Base-by-base conservation (phyloP, 2,888 invertebrate genomes). In the Sphaerophoria rueppellii region DNA sequence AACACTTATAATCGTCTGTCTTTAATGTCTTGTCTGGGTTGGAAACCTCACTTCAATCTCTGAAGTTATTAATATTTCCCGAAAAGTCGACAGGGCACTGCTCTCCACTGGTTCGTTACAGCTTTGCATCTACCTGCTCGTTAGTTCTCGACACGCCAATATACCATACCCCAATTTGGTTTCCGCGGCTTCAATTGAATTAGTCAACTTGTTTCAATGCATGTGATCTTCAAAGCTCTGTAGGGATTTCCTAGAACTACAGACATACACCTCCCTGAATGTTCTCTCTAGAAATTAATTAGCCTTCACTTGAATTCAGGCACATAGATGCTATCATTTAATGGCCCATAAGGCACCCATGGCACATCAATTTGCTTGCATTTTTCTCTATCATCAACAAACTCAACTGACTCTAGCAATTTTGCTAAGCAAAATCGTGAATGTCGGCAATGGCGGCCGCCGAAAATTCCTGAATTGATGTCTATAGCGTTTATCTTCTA, bases 221-320 rank as follows among this genome's bases (percentile, higher is more conserved):
- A 24, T 35, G 37, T 50, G 24, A 43, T 76, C 70, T 63, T 69
- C 34, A 46, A n/a, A n/a, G 32, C 12, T 63, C 67, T 60, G 16
- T 60, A 69, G 63, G 80, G 80, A 76, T 54, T 77, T 81, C 81
- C 81, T 71, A 34, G 79, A 82, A 72, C 52, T 57, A 43, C 46
- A 48, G n/a, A 7, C 2, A 37, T 35, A 52, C 4, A 12, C 5
- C 2, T 1, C 2, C 34, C n/a, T 60, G 11, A n/a, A n/a, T 70
- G 35, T 50, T 50, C 43, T 54, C 37, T 35, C 48, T 24, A 14
- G 52, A 67, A 54, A 54, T 54, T 54, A 67, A 67, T 54, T 54
- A 54, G 14, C 67, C 46, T 12, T 11, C 6, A 50, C 40, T 46
- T 9, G 9, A 6, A 40, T 52, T 16, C 11, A 65, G 52, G 65